Evolutionary conservation across 2,888 invertebrate genomes (phyloP).

Genomic region (Phengaris alcon): DNA sequence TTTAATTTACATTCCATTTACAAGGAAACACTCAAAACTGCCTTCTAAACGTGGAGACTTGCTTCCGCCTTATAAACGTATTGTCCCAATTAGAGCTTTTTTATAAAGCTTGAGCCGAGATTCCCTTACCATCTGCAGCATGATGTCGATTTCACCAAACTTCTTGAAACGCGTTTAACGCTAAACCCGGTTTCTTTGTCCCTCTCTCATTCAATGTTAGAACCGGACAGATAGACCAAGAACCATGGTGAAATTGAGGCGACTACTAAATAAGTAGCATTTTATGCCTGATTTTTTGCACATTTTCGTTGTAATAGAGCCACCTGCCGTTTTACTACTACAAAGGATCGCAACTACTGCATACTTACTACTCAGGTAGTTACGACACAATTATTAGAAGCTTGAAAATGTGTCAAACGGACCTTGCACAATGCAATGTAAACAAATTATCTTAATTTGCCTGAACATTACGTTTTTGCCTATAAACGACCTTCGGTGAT

Average conservation of each 20-base stretch:
- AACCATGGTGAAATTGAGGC: no score
- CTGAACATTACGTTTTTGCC: neutral
- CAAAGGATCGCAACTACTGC: neutral
- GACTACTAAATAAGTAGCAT: neutral
- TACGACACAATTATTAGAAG: neutral
- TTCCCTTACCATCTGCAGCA: neutral
- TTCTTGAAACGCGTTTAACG: no score
- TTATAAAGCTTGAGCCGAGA: neutral
- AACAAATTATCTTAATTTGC: neutral
- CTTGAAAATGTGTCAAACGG: neutral
- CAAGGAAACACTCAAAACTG: neutral
- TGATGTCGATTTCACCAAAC: no score
- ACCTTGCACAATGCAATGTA: slow-evolving; percentile 1
- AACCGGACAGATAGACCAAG: no score
- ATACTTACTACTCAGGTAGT: neutral
- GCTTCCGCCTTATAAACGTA: neutral
- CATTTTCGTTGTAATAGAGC: neutral
- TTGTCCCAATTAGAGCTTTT: neutral
- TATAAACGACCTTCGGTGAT: slow-evolving; percentile 11
- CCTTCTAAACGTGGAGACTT: neutral
- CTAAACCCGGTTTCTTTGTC: no score
- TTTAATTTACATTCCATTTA: neutral
- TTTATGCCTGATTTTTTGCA: neutral
- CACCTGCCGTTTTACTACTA: neutral
- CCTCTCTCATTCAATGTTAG: no score